These are phyloP conservation scores for Anser brachyrhynchus DNA, from an alignment of 2,113 vertebrate species.

Conservation along the genomic window DNA sequence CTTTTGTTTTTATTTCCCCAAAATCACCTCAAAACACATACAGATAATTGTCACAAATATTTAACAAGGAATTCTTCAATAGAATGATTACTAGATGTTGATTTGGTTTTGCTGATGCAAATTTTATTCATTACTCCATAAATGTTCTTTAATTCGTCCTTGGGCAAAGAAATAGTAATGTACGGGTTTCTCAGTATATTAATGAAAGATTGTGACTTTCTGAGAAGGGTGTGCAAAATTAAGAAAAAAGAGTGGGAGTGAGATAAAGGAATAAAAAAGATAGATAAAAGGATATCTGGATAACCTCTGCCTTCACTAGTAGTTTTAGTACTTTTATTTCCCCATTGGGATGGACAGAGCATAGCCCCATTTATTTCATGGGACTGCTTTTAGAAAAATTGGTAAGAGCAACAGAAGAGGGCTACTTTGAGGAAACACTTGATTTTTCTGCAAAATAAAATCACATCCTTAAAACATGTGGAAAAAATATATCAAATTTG, in stretches of 20 bases:
- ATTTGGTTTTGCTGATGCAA: background rate
- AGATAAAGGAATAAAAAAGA: background rate
- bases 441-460: background rate
- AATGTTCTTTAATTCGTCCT: background rate
- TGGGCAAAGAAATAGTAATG: background rate
- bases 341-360: background rate
- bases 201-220: background rate
- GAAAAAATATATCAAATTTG: background rate
- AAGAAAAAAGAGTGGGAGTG: background rate
- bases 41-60: background rate
- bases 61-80: background rate
- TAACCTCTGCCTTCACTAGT: background rate
- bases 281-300: background rate
- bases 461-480: background rate
- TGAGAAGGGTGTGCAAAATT: background rate
- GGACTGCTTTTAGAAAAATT: background rate
- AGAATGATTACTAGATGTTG: background rate
- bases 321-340: background rate
- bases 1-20: background rate
- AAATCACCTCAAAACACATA: background rate
- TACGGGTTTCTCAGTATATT: background rate
- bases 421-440: background rate
- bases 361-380: background rate
- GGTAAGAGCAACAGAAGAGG: background rate
- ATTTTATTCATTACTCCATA: background rate